A percentile compares a stretch with the other conserved stretches of the same genome.
Evolutionary conservation across 1,140 invertebrate species (phyloP).

Genomic region (Thaumatotibia leucotreta): DNA sequence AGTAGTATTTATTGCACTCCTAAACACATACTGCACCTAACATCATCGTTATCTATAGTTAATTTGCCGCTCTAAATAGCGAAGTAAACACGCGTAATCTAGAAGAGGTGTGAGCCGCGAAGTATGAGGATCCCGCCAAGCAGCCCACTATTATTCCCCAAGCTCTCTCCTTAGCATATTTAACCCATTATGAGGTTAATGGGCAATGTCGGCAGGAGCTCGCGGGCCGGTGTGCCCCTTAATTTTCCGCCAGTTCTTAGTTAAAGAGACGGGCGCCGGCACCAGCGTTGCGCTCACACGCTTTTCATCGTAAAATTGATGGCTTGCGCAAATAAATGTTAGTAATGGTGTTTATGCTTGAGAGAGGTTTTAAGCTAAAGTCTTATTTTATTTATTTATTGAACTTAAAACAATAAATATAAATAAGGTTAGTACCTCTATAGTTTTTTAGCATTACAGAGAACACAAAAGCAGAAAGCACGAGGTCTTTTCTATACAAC

Average conservation of each 20-base stretch:
- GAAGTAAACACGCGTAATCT: conserved; percentile 12
- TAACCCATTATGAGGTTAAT: conserved; percentile 59
- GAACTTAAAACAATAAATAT: too few relatives aligned
- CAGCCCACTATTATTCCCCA: conserved; percentile 36
- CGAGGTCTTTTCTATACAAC: too few relatives aligned
- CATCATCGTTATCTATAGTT: too few relatives aligned
- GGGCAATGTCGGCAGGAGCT: conserved; percentile 39
- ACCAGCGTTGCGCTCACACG: conserved; percentile 16
- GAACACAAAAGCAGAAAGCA: too few relatives aligned
- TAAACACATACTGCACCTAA: too few relatives aligned
- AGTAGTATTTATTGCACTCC: too few relatives aligned
- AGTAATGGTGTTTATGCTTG: background rate
- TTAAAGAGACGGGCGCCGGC: conserved; percentile 30
- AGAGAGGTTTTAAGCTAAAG: background rate
- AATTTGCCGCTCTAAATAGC: background rate
- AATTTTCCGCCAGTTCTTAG: conserved; percentile 46
- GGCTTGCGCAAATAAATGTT: conserved; percentile 20
- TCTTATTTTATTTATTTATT: too few relatives aligned
- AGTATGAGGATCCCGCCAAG: conserved; percentile 22
- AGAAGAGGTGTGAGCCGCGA: conserved; percentile 11
- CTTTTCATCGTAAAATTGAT: conserved; percentile 32
- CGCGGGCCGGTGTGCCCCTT: conserved; percentile 30
- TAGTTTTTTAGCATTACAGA: too few relatives aligned
- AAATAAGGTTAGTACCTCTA: too few relatives aligned
- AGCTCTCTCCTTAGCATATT: conserved; percentile 55